These are phyloP conservation scores for Hyposmocoma kahamanoa DNA, from an alignment of 1,140 invertebrate genomes.

Conservation along the genomic window DNA sequence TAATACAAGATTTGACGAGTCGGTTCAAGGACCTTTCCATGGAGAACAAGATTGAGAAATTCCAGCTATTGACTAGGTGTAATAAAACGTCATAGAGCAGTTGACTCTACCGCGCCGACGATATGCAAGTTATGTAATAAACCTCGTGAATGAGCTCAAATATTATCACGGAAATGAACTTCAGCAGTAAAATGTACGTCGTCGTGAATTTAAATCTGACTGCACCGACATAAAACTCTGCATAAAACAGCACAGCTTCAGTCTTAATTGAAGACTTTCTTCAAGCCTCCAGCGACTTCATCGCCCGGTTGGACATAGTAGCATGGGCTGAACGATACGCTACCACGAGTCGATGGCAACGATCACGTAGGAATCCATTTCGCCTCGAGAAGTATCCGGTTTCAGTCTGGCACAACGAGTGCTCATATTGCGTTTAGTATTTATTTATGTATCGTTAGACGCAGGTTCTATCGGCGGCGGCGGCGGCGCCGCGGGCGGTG, in stretches of 20 bases:
- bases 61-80: too few species aligned
- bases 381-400: constrained; percentile 67
- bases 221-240: neutral
- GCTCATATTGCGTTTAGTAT: constrained; percentile 62
- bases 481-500: constrained; percentile 34
- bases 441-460: constrained; percentile 65
- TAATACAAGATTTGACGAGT: too few species aligned
- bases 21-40: too few species aligned
- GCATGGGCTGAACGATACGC: constrained; percentile 37
- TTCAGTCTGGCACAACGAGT: constrained; percentile 64
- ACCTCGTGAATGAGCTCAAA: too few species aligned
- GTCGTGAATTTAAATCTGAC: neutral
- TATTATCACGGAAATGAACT: too few species aligned
- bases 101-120: too few species aligned
- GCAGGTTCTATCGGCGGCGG: constrained; percentile 52
- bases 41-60: too few species aligned
- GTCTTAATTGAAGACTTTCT: constrained; percentile 21
- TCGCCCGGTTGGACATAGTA: constrained; percentile 26
- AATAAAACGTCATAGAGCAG: too few species aligned
- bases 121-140: too few species aligned
- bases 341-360: constrained; percentile 54
- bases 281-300: constrained; percentile 33
- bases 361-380: constrained; percentile 66
- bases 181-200: too few species aligned
- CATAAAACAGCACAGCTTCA: neutral